Evolutionary conservation across 2,113 vertebrate species (phyloP).

Genomic region (Mirza zaza): DNA sequence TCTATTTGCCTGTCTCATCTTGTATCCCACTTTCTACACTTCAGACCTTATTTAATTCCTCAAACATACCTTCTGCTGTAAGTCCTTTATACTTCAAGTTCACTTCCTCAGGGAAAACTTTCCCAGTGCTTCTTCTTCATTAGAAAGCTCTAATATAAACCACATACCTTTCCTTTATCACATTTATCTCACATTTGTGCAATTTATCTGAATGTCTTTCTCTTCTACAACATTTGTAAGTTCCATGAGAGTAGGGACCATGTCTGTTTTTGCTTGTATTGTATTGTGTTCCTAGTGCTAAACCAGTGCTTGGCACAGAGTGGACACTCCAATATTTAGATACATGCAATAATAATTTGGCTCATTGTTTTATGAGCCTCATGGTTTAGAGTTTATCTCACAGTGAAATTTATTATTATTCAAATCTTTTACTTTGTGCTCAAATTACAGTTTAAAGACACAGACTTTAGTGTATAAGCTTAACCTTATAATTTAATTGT

Average conservation of each 20-base stretch:
- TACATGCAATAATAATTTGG: background rate
- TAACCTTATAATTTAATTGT: background rate
- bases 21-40: background rate
- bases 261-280: background rate
- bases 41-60: background rate
- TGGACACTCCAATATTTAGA: background rate
- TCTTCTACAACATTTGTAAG: background rate
- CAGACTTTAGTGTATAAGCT: background rate
- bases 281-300: background rate
- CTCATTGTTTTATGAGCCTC: background rate
- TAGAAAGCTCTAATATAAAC: background rate
- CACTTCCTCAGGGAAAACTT: background rate
- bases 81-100: background rate
- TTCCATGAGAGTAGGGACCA: background rate
- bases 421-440: background rate
- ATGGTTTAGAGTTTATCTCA: background rate
- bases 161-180: background rate
- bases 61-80: background rate
- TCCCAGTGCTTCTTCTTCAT: background rate
- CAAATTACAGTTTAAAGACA: background rate
- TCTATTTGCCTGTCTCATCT: background rate
- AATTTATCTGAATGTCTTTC: background rate
- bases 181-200: background rate
- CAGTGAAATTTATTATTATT: background rate
- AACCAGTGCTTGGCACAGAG: background rate